Percentiles rank a stretch among this genome's conserved stretches.
These are phyloP conservation scores for Oostethus manadensis DNA, from an alignment of 2,113 vertebrate genomes.

Conservation along the genomic window DNA sequence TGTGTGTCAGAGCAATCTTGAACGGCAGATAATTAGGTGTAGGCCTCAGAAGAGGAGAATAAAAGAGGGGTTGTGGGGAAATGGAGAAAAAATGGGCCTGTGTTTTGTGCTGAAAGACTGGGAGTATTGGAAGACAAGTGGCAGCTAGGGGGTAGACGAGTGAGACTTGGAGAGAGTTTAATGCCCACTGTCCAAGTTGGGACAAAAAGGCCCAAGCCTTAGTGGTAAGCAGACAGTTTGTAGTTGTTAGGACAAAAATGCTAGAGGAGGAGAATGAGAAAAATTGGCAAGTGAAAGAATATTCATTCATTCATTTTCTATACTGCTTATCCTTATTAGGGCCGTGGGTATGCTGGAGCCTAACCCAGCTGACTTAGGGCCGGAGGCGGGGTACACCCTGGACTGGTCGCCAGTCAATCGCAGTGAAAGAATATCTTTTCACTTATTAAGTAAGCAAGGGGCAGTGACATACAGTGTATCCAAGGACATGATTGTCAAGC, in stretches of 20 bases:
- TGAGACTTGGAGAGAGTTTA: conserved; percentile 25
- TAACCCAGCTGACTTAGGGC: no score
- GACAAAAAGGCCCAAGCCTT: conserved; percentile 1
- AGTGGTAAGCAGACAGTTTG: not conserved
- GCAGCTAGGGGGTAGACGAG: conserved; percentile 11
- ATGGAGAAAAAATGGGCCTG: conserved; percentile 25
- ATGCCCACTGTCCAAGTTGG: conserved; percentile 5
- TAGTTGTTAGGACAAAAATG: conserved; percentile 2
- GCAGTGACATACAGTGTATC: conserved; percentile 22
- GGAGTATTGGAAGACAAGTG: not conserved
- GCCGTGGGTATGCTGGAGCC: no score
- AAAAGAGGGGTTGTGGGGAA: conserved; percentile 29
- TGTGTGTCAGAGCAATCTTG: conserved; percentile 15
- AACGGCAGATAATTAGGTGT: conserved; percentile 61
- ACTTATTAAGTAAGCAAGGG: conserved; percentile 32
- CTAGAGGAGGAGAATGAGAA: not conserved
- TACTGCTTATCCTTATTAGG: no score
- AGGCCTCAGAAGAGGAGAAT: conserved; percentile 47
- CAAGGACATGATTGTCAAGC: conserved; percentile 6
- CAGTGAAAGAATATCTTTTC: conserved; percentile 29
- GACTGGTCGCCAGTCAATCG: no score
- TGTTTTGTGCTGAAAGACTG: conserved; percentile 23
- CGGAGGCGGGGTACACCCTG: no score
- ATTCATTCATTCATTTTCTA: no score
- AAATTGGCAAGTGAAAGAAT: not conserved